Conservation (phyloP, 1,140 invertebrate species). For the Bombyx mandarina region DNA sequence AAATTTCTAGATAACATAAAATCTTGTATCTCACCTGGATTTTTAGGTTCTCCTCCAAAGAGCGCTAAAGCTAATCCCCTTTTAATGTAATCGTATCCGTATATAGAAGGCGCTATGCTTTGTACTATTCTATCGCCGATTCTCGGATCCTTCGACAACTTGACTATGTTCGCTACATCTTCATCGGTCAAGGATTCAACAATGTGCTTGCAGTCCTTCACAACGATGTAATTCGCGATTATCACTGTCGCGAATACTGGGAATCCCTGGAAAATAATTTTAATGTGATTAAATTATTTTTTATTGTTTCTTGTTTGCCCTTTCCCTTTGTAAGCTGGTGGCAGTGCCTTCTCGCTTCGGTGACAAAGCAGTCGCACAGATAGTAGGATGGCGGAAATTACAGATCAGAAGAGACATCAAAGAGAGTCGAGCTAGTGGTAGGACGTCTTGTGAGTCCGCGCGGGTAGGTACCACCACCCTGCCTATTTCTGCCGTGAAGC, state of each 20-base stretch:
- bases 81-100: constrained; percentile 98
- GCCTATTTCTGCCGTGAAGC: no score
- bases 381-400: no score
- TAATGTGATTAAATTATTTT: background rate
- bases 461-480: no score
- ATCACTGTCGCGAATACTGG: constrained; percentile 99
- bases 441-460: no score
- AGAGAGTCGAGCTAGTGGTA: no score
- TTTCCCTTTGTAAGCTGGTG: no score
- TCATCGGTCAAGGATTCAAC: constrained; percentile 95
- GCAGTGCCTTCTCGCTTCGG: no score
- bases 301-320: no score
- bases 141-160: constrained; percentile 92
- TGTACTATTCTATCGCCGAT: constrained; percentile 93
- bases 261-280: constrained; percentile 77
- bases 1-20: background rate
- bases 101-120: constrained; percentile 98
- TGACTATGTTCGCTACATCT: constrained; percentile 90
- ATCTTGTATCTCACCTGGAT: constrained; percentile 80
- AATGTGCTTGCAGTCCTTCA: constrained; percentile 94
- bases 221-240: constrained; percentile 95
- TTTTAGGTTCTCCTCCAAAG: constrained; percentile 98
- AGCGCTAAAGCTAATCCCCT: constrained; percentile 91
- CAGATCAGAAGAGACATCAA: no score
- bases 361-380: no score